A percentile compares a stretch with the other conserved stretches of the same genome.
These are phyloP conservation scores for Varroa destructor DNA, from an alignment of 1,140 invertebrate genomes.

Conservation along the genomic window DNA sequence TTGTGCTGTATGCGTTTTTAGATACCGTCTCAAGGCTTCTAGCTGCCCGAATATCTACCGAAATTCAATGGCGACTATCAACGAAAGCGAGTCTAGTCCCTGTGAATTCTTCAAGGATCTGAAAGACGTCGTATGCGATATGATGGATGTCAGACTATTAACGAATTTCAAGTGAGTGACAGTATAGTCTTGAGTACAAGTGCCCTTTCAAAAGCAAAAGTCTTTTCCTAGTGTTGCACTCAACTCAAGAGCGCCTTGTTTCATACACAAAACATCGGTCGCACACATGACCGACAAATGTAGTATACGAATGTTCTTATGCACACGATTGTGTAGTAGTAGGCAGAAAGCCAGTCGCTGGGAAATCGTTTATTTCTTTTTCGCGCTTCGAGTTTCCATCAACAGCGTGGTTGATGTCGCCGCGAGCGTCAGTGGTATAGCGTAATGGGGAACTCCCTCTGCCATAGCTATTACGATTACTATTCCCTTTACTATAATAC, in stretches of 20 bases:
- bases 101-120: slow-evolving; percentile 22
- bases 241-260: background rate
- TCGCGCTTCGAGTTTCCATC: too few species aligned
- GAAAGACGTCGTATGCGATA: slow-evolving; percentile 19
- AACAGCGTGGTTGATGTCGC: too few species aligned
- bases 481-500: too few species aligned
- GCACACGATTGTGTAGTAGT: too few species aligned
- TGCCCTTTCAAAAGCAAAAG: slow-evolving; percentile 34
- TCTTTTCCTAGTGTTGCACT: background rate
- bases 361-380: too few species aligned
- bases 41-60: slow-evolving; percentile 78
- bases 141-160: slow-evolving; percentile 26
- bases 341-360: too few species aligned
- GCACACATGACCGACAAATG: too few species aligned
- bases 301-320: too few species aligned
- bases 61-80: slow-evolving; percentile 72
- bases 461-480: too few species aligned
- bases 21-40: slow-evolving; percentile 65
- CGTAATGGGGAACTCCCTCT: too few species aligned
- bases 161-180: slow-evolving; percentile 21
- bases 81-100: slow-evolving; percentile 49
- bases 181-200: slow-evolving; percentile 45
- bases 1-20: slow-evolving; percentile 37
- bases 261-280: background rate
- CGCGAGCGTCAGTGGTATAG: too few species aligned